These are phyloP conservation scores for Vombatus ursinus DNA, from an alignment of 2,113 vertebrate genomes.

Conservation along the genomic window DNA sequence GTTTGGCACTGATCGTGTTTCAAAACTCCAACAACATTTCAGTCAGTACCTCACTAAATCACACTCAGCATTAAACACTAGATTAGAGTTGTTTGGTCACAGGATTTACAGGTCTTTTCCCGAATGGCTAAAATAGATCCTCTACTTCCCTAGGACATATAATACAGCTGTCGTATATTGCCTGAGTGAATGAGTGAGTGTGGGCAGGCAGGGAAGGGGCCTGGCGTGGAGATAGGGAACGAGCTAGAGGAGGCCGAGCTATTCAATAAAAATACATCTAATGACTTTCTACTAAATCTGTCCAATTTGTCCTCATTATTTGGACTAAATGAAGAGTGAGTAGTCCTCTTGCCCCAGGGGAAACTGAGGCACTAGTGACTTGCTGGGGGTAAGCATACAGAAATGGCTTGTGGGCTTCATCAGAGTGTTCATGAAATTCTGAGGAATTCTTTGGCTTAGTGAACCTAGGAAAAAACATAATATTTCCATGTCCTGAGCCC, in stretches of 20 bases:
- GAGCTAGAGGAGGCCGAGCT: neutral
- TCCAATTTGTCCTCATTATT: neutral
- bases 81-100: neutral
- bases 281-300: neutral
- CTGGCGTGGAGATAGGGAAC: neutral
- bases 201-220: neutral
- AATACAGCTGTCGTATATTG: neutral
- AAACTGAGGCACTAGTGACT: neutral
- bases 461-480: neutral
- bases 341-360: neutral
- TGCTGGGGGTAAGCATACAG: neutral
- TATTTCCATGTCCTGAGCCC: neutral
- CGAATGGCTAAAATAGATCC: neutral
- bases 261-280: neutral
- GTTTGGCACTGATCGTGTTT: constrained; percentile 32
- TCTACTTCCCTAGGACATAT: neutral
- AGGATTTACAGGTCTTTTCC: neutral
- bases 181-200: neutral
- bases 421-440: neutral
- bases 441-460: neutral
- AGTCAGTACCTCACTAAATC: neutral
- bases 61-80: neutral
- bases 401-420: neutral
- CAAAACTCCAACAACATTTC: neutral
- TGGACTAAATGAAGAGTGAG: neutral